Evolutionary conservation across 2,797 vertebrate species (phyloP), one percentile per base, ranked within the genome.

Genomic region (Helostoma temminkii): DNA sequence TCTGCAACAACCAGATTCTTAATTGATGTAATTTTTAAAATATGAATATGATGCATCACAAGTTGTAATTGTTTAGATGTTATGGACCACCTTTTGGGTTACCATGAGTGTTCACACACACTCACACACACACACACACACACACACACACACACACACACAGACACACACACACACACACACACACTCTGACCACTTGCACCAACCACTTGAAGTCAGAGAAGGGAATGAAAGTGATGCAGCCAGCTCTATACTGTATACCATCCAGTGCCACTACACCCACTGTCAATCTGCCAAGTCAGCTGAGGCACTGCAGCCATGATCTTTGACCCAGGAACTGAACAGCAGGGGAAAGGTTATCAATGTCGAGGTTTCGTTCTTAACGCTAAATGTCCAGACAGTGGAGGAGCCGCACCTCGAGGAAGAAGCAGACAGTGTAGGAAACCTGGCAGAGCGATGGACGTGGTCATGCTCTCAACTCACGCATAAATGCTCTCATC

Each of bases 311-410:
- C 77, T 71, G 79, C 87, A 90, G 92, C 86, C 74, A 49, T 71
- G 87, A 92, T 83, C 80, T 89, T 88, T 82, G 85, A 89, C 89
- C 90, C 50, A 6, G 64, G 77, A 84, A 82, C 84, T 85, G 69
- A 83, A 80, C 63, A 28, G 65, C 66, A 54, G 79, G 76, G 67
- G 45, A 83, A 57, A 90, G 91, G 89, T 91, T 92, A 90, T 92
- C 91, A 81, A 18, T 11, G 65, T 42, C 22, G 2, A 30, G 68
- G 16, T 78, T 80, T 67, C 7, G 58, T 77, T 81, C 69, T 82
- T 65, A 48, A 74, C 75, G 58, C 50, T 59, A 45, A 68, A 76
- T 10, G 78, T 66, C 65, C 65, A 81, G 66, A 68, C 66, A 0
- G 72, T 12, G 54, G 43, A 57, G 73, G 64, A 59, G 50, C 73